phyloP scores from a whole-genome alignment of 2,113 vertebrate genomes.

The Epinephelus lanceolatus region DNA sequence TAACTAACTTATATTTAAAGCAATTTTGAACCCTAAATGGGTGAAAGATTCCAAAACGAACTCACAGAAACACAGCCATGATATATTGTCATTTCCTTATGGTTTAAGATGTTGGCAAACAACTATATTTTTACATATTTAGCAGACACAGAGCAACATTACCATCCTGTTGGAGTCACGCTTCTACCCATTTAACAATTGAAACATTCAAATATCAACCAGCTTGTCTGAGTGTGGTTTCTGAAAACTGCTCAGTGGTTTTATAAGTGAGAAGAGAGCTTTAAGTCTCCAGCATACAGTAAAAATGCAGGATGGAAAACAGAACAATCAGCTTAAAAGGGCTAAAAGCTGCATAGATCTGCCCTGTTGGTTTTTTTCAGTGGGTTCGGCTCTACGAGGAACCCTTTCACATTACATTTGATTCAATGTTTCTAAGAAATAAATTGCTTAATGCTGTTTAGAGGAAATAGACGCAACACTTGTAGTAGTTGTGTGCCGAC shows the following conservation, averaged over 20 bases:
- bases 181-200: background rate
- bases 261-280: background rate
- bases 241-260: background rate
- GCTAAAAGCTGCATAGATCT: background rate
- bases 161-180: background rate
- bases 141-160: background rate
- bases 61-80: background rate
- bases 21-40: background rate
- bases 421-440: constrained; percentile 6
- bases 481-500: background rate
- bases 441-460: background rate
- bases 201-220: background rate
- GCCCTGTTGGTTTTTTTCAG: constrained; percentile 6
- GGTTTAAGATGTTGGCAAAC: background rate
- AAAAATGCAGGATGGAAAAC: constrained; percentile 1
- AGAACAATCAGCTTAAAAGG: background rate
- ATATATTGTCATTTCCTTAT: background rate
- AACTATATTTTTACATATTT: background rate
- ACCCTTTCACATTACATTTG: background rate
- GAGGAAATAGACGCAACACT: constrained; percentile 22
- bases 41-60: background rate
- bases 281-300: background rate
- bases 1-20: background rate
- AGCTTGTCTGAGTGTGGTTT: background rate
- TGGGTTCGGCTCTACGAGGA: background rate